A percentile compares a stretch with the other conserved stretches of the same genome.
Evolutionary conservation across 2,797 vertebrate genomes (phyloP).

Genomic region (Rhinoraja longicauda): DNA sequence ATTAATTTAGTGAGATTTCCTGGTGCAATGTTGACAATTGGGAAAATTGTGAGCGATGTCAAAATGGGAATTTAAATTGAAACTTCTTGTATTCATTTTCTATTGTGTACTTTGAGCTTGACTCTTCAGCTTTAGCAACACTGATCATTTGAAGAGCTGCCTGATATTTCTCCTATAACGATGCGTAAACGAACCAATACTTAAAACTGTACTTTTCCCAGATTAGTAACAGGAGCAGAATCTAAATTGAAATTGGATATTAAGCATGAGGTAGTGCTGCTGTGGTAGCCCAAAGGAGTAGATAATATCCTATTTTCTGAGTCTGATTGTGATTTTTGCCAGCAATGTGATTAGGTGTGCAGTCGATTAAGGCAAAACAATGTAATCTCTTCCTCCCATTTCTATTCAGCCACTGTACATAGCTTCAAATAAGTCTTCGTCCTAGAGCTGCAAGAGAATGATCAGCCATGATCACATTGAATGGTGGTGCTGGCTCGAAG

Average conservation of each 20-base stretch:
- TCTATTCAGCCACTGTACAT: background rate
- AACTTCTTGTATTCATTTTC: background rate
- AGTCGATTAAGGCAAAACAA: background rate
- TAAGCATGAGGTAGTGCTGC: background rate
- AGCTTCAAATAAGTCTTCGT: no score
- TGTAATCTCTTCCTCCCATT: background rate
- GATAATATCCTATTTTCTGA: background rate
- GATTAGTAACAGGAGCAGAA: background rate
- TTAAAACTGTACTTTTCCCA: background rate
- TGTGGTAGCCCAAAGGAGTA: background rate
- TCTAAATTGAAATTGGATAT: background rate
- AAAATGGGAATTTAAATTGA: background rate
- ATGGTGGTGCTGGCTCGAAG: no score
- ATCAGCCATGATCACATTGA: no score
- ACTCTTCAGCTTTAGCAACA: background rate
- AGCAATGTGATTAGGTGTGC: background rate
- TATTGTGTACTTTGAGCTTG: background rate
- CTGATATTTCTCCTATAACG: background rate
- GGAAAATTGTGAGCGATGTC: background rate
- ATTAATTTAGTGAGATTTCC: background rate
- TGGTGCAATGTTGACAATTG: background rate
- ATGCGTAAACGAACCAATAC: background rate
- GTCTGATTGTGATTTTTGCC: background rate
- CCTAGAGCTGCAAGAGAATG: no score
- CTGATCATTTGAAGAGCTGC: background rate